Evolutionary conservation across 2,888 invertebrate species (phyloP), one percentile per base, ranked within the genome.

Genomic region (Drosophila prolongata): DNA sequence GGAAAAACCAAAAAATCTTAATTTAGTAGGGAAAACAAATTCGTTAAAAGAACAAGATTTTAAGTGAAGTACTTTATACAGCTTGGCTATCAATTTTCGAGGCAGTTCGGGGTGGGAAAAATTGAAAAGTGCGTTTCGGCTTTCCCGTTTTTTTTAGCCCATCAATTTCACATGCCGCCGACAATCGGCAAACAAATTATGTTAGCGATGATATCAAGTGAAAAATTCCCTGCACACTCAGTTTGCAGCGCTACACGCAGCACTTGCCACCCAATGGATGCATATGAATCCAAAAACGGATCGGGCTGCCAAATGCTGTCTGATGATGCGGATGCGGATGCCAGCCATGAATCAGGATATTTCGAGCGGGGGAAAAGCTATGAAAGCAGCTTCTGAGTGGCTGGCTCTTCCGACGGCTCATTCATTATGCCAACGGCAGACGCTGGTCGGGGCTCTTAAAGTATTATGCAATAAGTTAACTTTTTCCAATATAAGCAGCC

Each of bases 381-480:
- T 49, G 58, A 19, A 40, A 70, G 74, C 60, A 76, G 61, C 69
- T 72, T 71, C 65, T 82, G 75, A 68, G 66, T 80, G 62, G 74
- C 50, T 84, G 80, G 46, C 66, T 76, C 69, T 60, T 65, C 74
- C 73, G 69, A 70, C 79, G 78, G 78, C 87, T 83, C 76, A 83
- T 83, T 83, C 87, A 83, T 83, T 83, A 83, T 87, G 83, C 83
- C 83, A 83, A 84, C 79, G 78, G 75, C 83, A 83, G 85, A 78
- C 82, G 79, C 59, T 78, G 70, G 75, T 54, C 60, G 38, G 16
- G 73, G 79, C 75, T 76, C 86, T 83, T 67, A 88, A 83, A 83
- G 88, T 77, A 83, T 85, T 85, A 85, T 83, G 88, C 84, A 76
- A 88, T 86, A 86, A 88, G 88, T 83, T 80, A 85, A 78, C 77